Percentiles rank a stretch among this genome's conserved stretches.
Evolutionary conservation across 2,113 vertebrate species (phyloP).

Genomic region (Lepidothrix coronata): DNA sequence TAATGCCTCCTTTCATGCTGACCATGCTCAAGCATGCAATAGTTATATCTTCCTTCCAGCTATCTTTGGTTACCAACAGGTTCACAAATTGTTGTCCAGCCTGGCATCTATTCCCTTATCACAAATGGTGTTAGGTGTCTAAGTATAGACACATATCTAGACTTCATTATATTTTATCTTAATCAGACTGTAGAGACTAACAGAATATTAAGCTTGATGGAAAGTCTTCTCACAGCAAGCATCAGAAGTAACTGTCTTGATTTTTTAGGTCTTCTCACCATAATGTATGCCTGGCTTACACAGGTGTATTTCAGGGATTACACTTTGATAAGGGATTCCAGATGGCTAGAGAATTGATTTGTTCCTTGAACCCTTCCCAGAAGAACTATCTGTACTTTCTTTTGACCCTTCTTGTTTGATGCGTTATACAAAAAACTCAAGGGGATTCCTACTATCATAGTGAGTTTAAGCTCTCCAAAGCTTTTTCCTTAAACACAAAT

Average conservation of each 20-base stretch:
- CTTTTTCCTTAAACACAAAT: background rate
- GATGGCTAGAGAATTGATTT: background rate
- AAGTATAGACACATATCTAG: background rate
- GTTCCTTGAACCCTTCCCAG: background rate
- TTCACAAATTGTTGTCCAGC: background rate
- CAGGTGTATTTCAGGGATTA: background rate
- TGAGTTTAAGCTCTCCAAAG: background rate
- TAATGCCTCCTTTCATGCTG: background rate
- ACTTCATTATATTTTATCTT: background rate
- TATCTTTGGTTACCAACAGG: background rate
- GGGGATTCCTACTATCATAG: background rate
- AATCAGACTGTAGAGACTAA: background rate
- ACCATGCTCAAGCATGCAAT: background rate
- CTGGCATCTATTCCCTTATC: background rate
- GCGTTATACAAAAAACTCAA: background rate
- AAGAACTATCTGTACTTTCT: background rate
- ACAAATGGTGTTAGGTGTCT: background rate
- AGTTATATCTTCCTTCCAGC: background rate
- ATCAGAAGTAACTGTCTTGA: background rate
- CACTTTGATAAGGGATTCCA: background rate
- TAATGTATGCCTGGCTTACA: background rate
- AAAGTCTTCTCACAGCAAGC: background rate
- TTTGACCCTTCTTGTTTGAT: background rate
- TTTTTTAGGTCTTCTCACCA: background rate
- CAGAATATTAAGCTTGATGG: background rate